Evolutionary conservation across 2,797 vertebrate species (phyloP), one percentile per base, ranked within the genome.

Genomic region (Rhinichthys osculus): DNA sequence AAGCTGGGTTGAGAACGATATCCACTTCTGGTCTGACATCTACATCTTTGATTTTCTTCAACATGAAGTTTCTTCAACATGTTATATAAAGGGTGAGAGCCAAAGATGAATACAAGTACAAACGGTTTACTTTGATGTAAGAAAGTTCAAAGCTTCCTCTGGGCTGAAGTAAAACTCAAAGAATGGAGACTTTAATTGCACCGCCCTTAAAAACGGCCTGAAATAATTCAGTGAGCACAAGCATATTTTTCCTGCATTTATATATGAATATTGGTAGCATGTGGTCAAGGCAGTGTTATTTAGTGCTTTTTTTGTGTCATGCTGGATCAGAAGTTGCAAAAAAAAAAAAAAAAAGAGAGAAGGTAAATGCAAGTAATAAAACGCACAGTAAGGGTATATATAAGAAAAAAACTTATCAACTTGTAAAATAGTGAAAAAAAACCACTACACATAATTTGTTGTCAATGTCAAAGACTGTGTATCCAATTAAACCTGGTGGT

Each of bases 61-160:
- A 33, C 44, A 88, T 35, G 70, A 83, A 87, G 66, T 74, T 47
- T 47, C 44, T 13, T 47, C 44, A 27, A 62, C 19, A n/a, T 87
- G 69, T 67, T 42, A 73, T 77, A 42, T 62, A 82, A 80, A 85
- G 67, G 82, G 52, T 0, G 5, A 87, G 71, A 89, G 78, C 38
- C 83, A 62, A 7, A 72, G 76, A 83, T 57, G 62, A 82, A 86
- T 40, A 78, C 47, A 42, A 88, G 73, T 85, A 89, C 73, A 82
- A 78, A 84, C 7, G 50, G 23, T 81, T n/a, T 27, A 42, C 77
- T 92, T 89, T 90, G 87, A 92, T 90, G 88, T 67, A 50, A 77
- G 78, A 16, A n/a, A 66, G 86, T 91, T 91, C 90, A 92, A 92
- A 92, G 89, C 54, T 17, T 66, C 11, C n/a, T 38, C 13, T 47